Conservation (phyloP, 2,888 invertebrate species). For the Andrena praecox region DNA sequence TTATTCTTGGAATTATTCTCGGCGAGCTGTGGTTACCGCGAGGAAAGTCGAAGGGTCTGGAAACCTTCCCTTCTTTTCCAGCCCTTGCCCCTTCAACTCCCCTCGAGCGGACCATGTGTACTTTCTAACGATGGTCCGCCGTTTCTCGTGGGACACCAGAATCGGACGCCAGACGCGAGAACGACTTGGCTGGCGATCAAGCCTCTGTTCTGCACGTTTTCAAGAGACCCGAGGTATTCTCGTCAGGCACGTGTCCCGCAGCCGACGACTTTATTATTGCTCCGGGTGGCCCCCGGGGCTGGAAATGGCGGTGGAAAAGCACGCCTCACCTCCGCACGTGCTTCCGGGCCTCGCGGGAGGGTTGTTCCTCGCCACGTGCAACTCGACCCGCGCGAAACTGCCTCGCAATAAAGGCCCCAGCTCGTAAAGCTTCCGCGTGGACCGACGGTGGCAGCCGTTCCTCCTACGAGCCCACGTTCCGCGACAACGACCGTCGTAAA, state of each 20-base stretch:
- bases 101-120: too few species aligned
- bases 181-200: not conserved
- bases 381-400: constrained; percentile 36
- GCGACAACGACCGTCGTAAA: constrained; percentile 47
- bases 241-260: constrained; percentile 19
- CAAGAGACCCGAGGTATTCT: not conserved
- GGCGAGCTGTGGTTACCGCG: too few species aligned
- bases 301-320: constrained; percentile 12
- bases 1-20: not conserved
- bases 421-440: constrained; percentile 62
- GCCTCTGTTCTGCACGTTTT: not conserved
- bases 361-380: constrained; percentile 64
- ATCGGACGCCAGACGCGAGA: not conserved
- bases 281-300: constrained; percentile 24
- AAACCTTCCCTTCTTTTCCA: too few species aligned
- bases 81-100: too few species aligned
- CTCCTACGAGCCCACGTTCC: constrained; percentile 38
- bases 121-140: not conserved
- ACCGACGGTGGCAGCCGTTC: constrained; percentile 28
- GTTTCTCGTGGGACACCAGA: constrained; percentile 1
- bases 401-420: constrained; percentile 49
- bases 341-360: constrained; percentile 16
- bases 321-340: constrained; percentile 16
- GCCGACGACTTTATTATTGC: constrained; percentile 54
- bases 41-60: too few species aligned